Base-by-base conservation (phyloP, 2,113 vertebrate species). In the Ceyx margarethae region DNA sequence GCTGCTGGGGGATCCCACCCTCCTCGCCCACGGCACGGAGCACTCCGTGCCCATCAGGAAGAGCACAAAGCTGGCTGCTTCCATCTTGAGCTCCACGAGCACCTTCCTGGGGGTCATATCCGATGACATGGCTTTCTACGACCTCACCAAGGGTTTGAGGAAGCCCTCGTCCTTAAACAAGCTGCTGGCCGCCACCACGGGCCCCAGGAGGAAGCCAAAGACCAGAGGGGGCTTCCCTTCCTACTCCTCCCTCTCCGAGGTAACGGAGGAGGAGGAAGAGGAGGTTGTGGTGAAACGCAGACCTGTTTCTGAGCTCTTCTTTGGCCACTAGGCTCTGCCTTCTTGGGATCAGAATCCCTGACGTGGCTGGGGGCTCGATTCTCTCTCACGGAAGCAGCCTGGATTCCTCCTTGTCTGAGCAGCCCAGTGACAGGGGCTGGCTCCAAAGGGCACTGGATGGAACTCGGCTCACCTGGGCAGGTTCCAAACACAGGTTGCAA, bases 81-180 rank as follows among this genome's bases (percentile, higher is more conserved):
- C 98, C 3, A 98, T 98, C 94, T 75, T 98, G 72, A 93, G 97
- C 68, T 98, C 98, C 87, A 98, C 97, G 1, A 98, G 96, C 86
- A 97, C 97, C 9, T 97, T 98, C 82, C 94, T 98, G 75, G 98
- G 98, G 4, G 97, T 98, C 61, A 95, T 98, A 61, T 97, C 81
- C 0, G 99, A 99, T 37, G 97, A 97, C 85, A 97, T 98, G 56
- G 93, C 97, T 56, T 95, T 98, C 66, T 97, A 95, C 1, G 99
- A 99, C 19, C 93, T 98, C 66, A 95, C 98, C 68, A 99, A 98
- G 66, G 97, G 98, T 37, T 82, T 98, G 29, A 98, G 91, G 92
- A 98, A 96, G 72, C 96, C 98, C 1, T 88, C 98, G 3, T 98
- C 98, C 6, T 96, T 99, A 22, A 98, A 98, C 91, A 98, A 98